Conservation (phyloP, 2,888 invertebrate genomes). For the Parasteatoda lunata region DNA sequence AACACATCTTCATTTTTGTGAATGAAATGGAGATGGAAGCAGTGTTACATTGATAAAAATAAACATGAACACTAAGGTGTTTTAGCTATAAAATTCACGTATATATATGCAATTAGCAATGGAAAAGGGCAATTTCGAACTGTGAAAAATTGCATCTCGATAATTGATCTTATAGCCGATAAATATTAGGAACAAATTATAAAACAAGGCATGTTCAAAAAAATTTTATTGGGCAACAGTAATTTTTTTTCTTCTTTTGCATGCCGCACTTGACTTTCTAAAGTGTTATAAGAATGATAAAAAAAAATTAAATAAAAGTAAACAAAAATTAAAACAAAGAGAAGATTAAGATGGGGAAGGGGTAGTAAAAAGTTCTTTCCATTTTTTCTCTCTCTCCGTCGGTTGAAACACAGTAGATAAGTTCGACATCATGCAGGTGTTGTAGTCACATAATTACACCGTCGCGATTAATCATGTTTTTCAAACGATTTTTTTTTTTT, state of each 20-base stretch:
- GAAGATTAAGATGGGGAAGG: slow-evolving; percentile 17
- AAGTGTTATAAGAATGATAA: neutral
- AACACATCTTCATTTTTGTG: too few species aligned
- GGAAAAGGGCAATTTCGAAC: neutral
- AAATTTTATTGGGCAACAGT: slow-evolving; percentile 40
- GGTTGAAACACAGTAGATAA: slow-evolving; percentile 51
- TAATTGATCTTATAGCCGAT: slow-evolving; percentile 20
- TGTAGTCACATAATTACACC: slow-evolving; percentile 64
- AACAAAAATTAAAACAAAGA: slow-evolving; percentile 49
- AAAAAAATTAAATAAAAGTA: slow-evolving; percentile 23
- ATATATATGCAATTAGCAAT: too few species aligned
- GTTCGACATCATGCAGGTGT: slow-evolving; percentile 62
- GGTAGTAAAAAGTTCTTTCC: slow-evolving; percentile 1
- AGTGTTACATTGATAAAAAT: too few species aligned
- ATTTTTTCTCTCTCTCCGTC: slow-evolving; percentile 18
- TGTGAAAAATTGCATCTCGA: neutral
- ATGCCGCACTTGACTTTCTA: slow-evolving; percentile 9
- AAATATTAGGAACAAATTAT: slow-evolving; percentile 32
- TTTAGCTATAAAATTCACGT: too few species aligned
- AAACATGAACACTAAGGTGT: too few species aligned
- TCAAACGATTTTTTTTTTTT: slow-evolving; percentile 28
- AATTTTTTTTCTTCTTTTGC: slow-evolving; percentile 14
- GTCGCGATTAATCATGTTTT: slow-evolving; percentile 63
- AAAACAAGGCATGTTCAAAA: slow-evolving; percentile 54
- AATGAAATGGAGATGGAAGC: too few species aligned